Percentiles rank a stretch among this genome's conserved stretches.
These are phyloP conservation scores for Gavialis gangeticus DNA, from an alignment of 2,113 vertebrate species.

Conservation along the genomic window DNA sequence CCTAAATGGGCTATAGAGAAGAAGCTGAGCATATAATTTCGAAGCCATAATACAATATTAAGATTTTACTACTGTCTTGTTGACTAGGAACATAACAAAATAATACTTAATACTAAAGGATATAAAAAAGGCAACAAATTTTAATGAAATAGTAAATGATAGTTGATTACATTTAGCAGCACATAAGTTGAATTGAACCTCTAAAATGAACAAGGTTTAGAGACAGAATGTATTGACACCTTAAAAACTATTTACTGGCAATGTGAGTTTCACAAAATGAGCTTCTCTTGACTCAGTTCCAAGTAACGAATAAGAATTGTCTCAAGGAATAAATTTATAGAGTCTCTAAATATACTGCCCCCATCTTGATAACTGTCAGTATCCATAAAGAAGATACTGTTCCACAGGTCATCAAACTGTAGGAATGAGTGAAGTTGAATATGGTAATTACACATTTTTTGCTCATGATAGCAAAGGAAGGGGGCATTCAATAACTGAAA, in stretches of 20 bases:
- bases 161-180: background rate
- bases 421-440: background rate
- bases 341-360: background rate
- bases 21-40: background rate
- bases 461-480: background rate
- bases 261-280: background rate
- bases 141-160: background rate
- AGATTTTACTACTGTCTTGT: background rate
- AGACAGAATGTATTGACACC: background rate
- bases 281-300: background rate
- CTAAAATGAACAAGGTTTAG: background rate
- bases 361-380: background rate
- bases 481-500: background rate
- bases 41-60: background rate
- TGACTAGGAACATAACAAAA: background rate
- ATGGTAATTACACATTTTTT: background rate
- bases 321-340: background rate
- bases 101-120: background rate
- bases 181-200: background rate
- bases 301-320: background rate
- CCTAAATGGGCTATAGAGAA: background rate
- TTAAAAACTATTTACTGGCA: background rate
- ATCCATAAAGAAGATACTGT: background rate
- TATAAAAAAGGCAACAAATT: background rate
- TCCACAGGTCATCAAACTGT: background rate